These are phyloP conservation scores for Oryzaephilus surinamensis DNA, from an alignment of 1,140 invertebrate genomes.

Conservation along the genomic window DNA sequence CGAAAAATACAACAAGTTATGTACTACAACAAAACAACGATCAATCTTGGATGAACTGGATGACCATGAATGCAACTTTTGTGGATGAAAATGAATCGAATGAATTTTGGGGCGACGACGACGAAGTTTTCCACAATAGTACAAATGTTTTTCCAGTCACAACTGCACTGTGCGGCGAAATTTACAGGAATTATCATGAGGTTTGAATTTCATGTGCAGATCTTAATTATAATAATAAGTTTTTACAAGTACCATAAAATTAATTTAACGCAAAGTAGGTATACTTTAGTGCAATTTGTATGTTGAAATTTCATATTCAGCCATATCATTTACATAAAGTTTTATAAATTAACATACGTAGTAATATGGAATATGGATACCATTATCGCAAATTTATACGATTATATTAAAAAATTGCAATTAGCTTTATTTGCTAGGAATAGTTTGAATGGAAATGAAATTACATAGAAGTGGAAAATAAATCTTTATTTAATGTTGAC, in stretches of 20 bases:
- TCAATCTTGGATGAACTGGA: slow-evolving; percentile 8
- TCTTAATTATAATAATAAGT: neutral
- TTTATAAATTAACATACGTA: too few species aligned
- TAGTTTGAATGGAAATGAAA: too few species aligned
- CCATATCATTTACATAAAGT: too few species aligned
- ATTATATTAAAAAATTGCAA: too few species aligned
- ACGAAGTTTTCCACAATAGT: slow-evolving; percentile 25
- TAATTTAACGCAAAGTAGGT: neutral
- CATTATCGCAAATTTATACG: too few species aligned
- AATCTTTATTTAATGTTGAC: too few species aligned
- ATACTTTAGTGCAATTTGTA: too few species aligned
- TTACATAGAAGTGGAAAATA: too few species aligned
- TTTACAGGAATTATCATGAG: slow-evolving; percentile 25
- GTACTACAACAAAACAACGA: slow-evolving; percentile 9
- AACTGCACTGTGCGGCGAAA: slow-evolving; percentile 23
- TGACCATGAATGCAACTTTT: slow-evolving; percentile 8
- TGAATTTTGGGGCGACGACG: slow-evolving; percentile 15
- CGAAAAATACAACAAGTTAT: slow-evolving; percentile 15
- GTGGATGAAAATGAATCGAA: slow-evolving; percentile 4
- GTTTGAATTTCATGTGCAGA: slow-evolving; percentile 10
- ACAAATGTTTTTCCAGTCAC: slow-evolving; percentile 18
- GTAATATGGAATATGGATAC: too few species aligned
- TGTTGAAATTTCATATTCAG: too few species aligned
- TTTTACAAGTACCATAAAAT: neutral
- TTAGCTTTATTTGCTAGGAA: too few species aligned